These are phyloP conservation scores for Morelia viridis DNA, from an alignment of 2,797 vertebrate genomes.

Conservation along the genomic window DNA sequence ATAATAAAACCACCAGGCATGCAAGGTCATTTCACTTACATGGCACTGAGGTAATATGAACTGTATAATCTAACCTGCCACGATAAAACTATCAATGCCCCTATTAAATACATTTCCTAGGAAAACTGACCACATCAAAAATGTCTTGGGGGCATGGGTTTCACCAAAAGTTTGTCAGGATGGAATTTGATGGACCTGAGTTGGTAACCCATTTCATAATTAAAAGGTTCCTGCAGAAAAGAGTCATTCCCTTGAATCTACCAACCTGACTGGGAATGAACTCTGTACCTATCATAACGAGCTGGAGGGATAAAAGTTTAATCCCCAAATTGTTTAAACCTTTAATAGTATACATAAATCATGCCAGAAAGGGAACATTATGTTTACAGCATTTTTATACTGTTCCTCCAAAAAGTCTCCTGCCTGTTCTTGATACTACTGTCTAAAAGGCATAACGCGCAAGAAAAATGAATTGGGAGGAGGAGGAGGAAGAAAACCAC, in stretches of 20 bases:
- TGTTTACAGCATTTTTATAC: background rate
- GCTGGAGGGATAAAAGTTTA: background rate
- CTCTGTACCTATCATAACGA: background rate
- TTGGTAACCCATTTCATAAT: background rate
- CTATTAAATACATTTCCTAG: background rate
- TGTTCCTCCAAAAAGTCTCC: background rate
- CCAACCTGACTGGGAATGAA: background rate
- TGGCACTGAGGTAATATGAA: background rate
- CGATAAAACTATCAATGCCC: background rate
- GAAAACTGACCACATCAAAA: background rate
- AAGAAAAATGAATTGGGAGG: background rate
- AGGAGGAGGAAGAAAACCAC: background rate
- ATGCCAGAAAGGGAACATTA: background rate
- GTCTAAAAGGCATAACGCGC: background rate
- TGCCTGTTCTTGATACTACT: background rate
- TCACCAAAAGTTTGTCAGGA: background rate
- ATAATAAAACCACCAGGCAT: too few species aligned
- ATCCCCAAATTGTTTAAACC: background rate
- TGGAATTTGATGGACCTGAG: background rate
- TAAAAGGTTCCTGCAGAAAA: background rate
- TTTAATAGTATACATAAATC: background rate
- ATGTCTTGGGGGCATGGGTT: background rate
- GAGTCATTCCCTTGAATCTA: background rate
- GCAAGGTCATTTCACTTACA: background rate
- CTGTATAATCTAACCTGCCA: background rate